A percentile compares a stretch with the other conserved stretches of the same genome.
phyloP scores from a whole-genome alignment of 2,888 invertebrate species.

The Tethea ocularis region DNA sequence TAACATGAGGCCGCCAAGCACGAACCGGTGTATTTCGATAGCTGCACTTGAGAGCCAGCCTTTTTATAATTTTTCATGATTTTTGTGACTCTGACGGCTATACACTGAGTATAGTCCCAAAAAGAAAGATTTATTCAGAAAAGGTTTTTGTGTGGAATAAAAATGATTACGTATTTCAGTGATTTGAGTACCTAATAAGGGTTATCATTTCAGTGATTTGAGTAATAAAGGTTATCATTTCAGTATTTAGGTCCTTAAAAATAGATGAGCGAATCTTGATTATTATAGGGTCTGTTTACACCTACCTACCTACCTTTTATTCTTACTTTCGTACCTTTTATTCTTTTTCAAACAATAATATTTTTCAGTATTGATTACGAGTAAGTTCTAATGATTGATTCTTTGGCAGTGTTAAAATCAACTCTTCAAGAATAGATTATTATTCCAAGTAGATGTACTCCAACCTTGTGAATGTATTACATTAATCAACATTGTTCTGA shows the following conservation, averaged over 20 bases:
- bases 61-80: too few relatives aligned
- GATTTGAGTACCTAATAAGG: neutral
- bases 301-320: neutral
- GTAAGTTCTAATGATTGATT: neutral
- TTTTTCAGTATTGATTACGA: neutral
- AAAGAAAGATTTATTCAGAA: too few relatives aligned
- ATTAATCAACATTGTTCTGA: conserved; percentile 17
- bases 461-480: conserved; percentile 12
- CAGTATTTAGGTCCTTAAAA: neutral
- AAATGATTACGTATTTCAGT: neutral
- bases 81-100: too few relatives aligned
- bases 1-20: too few relatives aligned
- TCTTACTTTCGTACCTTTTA: too few relatives aligned
- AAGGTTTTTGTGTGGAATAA: neutral
- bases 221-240: neutral
- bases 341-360: neutral
- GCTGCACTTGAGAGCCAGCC: too few relatives aligned
- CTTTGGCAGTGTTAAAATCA: neutral
- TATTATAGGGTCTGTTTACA: neutral
- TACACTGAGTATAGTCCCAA: too few relatives aligned
- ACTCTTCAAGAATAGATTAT: conserved; percentile 5
- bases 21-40: too few relatives aligned
- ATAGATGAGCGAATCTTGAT: neutral
- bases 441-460: conserved; percentile 2
- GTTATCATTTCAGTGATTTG: neutral